Base-by-base conservation (phyloP, 2,113 vertebrate species). In the Sarotherodon lohbergeri region DNA sequence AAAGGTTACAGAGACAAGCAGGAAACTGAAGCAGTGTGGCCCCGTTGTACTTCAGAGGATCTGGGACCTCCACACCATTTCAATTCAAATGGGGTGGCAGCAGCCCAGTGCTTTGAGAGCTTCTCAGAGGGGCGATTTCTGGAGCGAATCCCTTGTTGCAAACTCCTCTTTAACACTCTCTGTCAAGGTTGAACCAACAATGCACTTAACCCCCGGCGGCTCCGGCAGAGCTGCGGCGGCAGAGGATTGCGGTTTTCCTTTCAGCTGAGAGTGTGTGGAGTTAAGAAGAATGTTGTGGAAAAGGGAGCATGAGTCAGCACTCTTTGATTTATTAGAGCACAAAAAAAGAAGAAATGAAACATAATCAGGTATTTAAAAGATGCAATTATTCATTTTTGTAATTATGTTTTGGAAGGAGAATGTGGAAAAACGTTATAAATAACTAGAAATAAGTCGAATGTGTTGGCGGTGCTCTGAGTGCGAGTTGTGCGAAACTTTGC, bases 401-500 rank as follows among this genome's bases (percentile, higher is more conserved):
- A 73, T 32, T 10, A 59, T 43, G 27, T 59, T 43, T 27, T 29
- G 39, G 36, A 59, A 46, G 22, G 54, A 43, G 27, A 52, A 50
- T 9, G 46, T 43, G 54, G 52, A 50, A 78, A 61, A 17, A 73
- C 3, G 2, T 27, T 27, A 27, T 10, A 34, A 36, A 24, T n/a
- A 71, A 52, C 73, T 34, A 63, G n/a, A 13, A 12, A 2, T 8
- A 34, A 78, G 36, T 55, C 10, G n/a, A 84, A 52, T 2, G 86
- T 81, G 55, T 68, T 73, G 63, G 27, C 80, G 81, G 88, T 84
- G 80, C 87, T 89, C 13, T 9, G 5, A 73, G 16, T 76, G 2
- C 3, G 12, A 86, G 54, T 89, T 61, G 79, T 82, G 24, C 71
- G 29, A 88, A 92, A 91, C 86, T 94, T 95, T 88, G 83, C 88